phyloP scores from a whole-genome alignment of 2,888 invertebrate genomes.

The Ephialtes manifestator region DNA sequence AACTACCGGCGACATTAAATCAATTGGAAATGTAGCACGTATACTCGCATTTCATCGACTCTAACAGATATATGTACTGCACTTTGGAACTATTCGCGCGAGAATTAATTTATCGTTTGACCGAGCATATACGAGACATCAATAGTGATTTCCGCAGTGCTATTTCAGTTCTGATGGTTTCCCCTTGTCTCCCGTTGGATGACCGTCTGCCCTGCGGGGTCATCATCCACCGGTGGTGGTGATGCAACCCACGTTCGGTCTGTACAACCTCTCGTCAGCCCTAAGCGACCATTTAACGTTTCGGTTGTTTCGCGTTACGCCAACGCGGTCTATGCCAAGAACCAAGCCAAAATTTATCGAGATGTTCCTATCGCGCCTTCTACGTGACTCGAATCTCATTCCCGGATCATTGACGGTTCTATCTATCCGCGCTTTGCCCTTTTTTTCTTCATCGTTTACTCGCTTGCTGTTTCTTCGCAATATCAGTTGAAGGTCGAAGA shows the following conservation, averaged over 20 bases:
- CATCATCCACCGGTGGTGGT: slow-evolving; percentile 1
- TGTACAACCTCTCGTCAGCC: not conserved
- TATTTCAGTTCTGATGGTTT: not conserved
- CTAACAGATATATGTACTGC: not conserved
- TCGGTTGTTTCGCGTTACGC: slow-evolving; percentile 32
- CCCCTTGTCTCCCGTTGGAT: not conserved
- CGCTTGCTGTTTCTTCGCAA: not conserved
- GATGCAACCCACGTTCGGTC: not conserved
- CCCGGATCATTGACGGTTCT: slow-evolving; percentile 40
- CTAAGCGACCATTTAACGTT: slow-evolving; percentile 36
- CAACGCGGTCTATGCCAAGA: not conserved
- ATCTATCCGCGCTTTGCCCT: slow-evolving; percentile 20
- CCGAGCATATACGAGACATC: slow-evolving; percentile 12
- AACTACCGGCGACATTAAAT: not conserved
- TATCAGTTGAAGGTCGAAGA: slow-evolving; percentile 24
- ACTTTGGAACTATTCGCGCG: not conserved
- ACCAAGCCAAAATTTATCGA: slow-evolving; percentile 35
- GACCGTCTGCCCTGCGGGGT: not conserved
- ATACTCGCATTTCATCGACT: not conserved
- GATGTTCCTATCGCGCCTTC: slow-evolving; percentile 32
- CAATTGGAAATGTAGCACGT: not conserved
- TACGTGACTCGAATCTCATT: slow-evolving; percentile 59
- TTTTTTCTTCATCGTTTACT: not conserved
- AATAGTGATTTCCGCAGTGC: slow-evolving; percentile 9
- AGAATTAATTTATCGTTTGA: slow-evolving; percentile 40